Evolutionary conservation across 2,113 vertebrate genomes (phyloP).

Genomic region (Willisornis vidua): DNA sequence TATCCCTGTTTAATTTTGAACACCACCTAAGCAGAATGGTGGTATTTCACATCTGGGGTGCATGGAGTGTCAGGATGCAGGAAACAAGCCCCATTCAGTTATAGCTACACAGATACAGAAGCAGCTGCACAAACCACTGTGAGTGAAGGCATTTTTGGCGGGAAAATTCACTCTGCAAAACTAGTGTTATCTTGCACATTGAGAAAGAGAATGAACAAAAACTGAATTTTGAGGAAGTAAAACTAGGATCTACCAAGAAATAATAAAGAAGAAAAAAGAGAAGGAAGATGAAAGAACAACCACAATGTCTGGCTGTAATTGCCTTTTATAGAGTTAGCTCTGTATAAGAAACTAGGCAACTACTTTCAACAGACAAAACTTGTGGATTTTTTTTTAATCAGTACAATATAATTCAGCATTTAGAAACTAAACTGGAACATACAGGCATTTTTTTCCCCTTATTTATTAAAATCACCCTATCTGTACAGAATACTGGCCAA

Average conservation of each 20-base stretch:
- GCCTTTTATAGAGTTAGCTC: slow-evolving; percentile 53
- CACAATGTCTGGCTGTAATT: slow-evolving; percentile 40
- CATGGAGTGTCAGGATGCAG: background rate
- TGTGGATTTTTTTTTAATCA: background rate
- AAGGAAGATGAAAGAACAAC: slow-evolving; percentile 54
- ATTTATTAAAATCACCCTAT: background rate
- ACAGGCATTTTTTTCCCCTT: background rate
- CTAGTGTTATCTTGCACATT: background rate
- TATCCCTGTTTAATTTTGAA: background rate
- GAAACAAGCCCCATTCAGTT: background rate
- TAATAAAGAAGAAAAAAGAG: slow-evolving; percentile 30
- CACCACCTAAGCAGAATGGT: background rate
- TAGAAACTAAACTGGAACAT: background rate
- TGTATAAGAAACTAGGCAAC: slow-evolving; percentile 49
- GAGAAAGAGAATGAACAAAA: slow-evolving; percentile 42
- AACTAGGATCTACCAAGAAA: slow-evolving; percentile 1
- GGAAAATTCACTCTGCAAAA: slow-evolving; percentile 19
- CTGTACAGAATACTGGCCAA: background rate
- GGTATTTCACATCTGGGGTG: background rate
- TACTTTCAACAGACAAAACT: background rate
- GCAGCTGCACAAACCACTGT: background rate
- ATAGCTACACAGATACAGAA: fast-evolving
- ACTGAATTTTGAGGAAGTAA: slow-evolving; percentile 58
- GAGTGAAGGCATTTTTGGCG: background rate
- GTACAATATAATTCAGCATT: background rate